Evolutionary conservation across 2,797 vertebrate genomes (phyloP).

Genomic region (Enteromius radiatus): DNA sequence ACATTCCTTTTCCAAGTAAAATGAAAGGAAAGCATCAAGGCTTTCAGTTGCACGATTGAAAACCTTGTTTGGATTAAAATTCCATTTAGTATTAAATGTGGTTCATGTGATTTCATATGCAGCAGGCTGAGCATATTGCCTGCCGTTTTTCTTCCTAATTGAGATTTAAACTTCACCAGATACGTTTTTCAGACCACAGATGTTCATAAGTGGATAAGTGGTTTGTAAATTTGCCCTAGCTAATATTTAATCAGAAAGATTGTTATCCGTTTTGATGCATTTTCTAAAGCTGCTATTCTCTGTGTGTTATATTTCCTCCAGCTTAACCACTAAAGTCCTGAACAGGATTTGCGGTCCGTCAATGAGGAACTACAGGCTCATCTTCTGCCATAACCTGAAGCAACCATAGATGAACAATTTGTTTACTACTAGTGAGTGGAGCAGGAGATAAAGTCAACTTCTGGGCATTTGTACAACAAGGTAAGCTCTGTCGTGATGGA

Average conservation of each 20-base stretch:
- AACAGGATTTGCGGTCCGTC: slow-evolving; percentile 96
- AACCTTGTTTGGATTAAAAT: slow-evolving; percentile 31
- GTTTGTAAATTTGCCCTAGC: background rate
- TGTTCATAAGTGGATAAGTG: slow-evolving; percentile 4
- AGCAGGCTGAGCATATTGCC: background rate
- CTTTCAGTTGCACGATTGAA: slow-evolving; percentile 10
- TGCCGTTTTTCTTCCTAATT: background rate
- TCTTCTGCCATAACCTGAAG: slow-evolving; percentile 99
- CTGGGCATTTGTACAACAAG: slow-evolving; percentile 91
- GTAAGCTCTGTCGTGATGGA: slow-evolving; percentile 71
- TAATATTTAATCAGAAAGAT: background rate
- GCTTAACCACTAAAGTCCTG: slow-evolving; percentile 94
- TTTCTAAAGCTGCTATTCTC: slow-evolving; percentile 21
- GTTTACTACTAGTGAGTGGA: slow-evolving; percentile 92
- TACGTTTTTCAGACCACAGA: slow-evolving; percentile 18
- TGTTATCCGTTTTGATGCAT: background rate
- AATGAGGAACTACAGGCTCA: slow-evolving; percentile 99
- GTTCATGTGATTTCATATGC: slow-evolving; percentile 24
- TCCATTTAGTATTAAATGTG: slow-evolving; percentile 10
- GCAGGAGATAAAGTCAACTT: slow-evolving; percentile 84
- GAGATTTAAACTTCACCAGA: background rate
- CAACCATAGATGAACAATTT: slow-evolving; percentile 96
- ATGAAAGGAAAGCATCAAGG: background rate
- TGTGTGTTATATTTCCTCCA: slow-evolving; percentile 59
- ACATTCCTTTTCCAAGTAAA: background rate